Evolutionary conservation across 2,113 vertebrate genomes (phyloP), one percentile per base, ranked within the genome.

Genomic region (Tapirus terrestris): DNA sequence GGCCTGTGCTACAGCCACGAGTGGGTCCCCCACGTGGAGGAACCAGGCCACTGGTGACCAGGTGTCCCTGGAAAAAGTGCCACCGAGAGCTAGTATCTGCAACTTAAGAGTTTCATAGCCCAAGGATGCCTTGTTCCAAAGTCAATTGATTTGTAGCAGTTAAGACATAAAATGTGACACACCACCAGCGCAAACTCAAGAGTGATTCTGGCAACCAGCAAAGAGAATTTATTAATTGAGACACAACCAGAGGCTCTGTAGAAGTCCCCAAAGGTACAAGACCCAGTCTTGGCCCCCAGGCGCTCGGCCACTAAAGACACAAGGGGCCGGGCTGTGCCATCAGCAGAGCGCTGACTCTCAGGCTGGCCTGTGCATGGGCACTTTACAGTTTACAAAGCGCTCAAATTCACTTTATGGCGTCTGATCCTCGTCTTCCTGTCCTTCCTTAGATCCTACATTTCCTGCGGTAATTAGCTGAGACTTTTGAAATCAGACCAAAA

Each of bases 61-160:
- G 25, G 33, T 5, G 3, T 11, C 31, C 31, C 39, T 0, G 43
- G 27, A 36, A 60, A 31, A 83, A 29, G 45, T 0, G 17, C 3
- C 29, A 2, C 45, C 0, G 0, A 25, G 3, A 58, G 33, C 17
- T 0, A 1, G 36, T 1, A 7, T 6, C 61, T 27, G 27, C 10
- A 45, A 2, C 3, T 17, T 31, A 6, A 6, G 39, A 8, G 3
- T 4, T 53, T 48, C 53, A 4, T 0, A 3, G n/a, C 21, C 12
- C 61, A 1, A 48, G 23, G 51, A 11, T 1, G 23, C 53, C 91
- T 65, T 31, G 20, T 7, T 48, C 84, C 8, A 9, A 18, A 0
- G 0, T 18, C 51, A 10, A 13, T 7, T 29, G 13, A 29, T 3
- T 7, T 53, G 82, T 3, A 3, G n/a, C 27, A 51, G 20, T 2